Conservation (phyloP, 2,888 invertebrate species). For the Drosophila melanosoma region DNA sequence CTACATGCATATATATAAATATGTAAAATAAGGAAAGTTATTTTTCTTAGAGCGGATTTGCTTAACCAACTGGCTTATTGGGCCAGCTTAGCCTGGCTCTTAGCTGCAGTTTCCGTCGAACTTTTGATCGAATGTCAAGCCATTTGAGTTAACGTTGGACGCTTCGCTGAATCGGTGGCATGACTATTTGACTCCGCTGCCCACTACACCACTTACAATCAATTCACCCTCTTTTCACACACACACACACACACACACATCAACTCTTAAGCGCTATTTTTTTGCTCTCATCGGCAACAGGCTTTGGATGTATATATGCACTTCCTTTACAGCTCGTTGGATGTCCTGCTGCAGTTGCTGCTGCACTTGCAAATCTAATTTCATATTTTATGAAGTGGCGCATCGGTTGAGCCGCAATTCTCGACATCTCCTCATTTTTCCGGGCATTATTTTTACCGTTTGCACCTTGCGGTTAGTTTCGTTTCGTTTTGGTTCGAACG, state of each 20-base stretch:
- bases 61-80: background rate
- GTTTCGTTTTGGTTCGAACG: slow-evolving; percentile 13
- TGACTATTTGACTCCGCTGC: slow-evolving; percentile 62
- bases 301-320: slow-evolving; percentile 52
- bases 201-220: slow-evolving; percentile 30
- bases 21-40: background rate
- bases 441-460: slow-evolving; percentile 51
- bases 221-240: slow-evolving; percentile 23
- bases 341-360: slow-evolving; percentile 29
- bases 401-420: slow-evolving; percentile 41
- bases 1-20: background rate
- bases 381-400: slow-evolving; percentile 80
- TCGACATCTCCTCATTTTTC: slow-evolving; percentile 40
- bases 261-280: slow-evolving; percentile 45
- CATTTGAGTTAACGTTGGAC: slow-evolving; percentile 67
- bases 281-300: slow-evolving; percentile 47
- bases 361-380: slow-evolving; percentile 76
- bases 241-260: slow-evolving; percentile 28
- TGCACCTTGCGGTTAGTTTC: slow-evolving; percentile 50
- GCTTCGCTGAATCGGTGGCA: slow-evolving; percentile 47
- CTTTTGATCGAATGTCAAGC: slow-evolving; percentile 78
- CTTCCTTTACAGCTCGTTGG: slow-evolving; percentile 43
- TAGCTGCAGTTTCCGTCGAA: slow-evolving; percentile 55
- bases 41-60: slow-evolving; percentile 6
- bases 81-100: slow-evolving; percentile 35